These are phyloP conservation scores for Osmoderma eremita DNA, from an alignment of 2,888 invertebrate genomes.

Conservation along the genomic window DNA sequence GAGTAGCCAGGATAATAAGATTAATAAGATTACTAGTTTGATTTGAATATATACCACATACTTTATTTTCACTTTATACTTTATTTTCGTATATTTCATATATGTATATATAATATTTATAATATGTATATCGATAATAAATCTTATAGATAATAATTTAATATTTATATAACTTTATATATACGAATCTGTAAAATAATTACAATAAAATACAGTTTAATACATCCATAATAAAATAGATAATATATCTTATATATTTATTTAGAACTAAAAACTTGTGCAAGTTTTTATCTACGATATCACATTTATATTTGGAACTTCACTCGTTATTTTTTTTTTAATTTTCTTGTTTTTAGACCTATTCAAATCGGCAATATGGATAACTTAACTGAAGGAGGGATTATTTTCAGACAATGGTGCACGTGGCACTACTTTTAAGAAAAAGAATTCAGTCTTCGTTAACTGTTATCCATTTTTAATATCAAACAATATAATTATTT, in stretches of 20 bases:
- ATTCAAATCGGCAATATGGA: slow-evolving; percentile 35
- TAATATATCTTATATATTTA: slow-evolving; percentile 44
- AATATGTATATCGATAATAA: slow-evolving; percentile 43
- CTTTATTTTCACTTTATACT: slow-evolving; percentile 42
- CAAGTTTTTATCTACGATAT: slow-evolving; percentile 60
- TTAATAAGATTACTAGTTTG: background rate
- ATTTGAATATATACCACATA: slow-evolving; percentile 40
- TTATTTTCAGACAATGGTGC: slow-evolving; percentile 19
- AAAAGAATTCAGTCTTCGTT: slow-evolving; percentile 25
- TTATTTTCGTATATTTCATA: slow-evolving; percentile 39
- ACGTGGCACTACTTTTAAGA: slow-evolving; percentile 10
- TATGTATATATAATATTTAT: slow-evolving; percentile 43
- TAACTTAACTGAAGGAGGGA: slow-evolving; percentile 28
- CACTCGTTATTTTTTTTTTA: slow-evolving; percentile 44
- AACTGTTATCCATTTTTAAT: slow-evolving; percentile 28
- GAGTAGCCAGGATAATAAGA: background rate
- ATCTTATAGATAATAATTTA: slow-evolving; percentile 37
- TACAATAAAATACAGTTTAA: slow-evolving; percentile 46
- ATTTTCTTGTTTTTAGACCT: slow-evolving; percentile 18
- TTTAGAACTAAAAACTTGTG: slow-evolving; percentile 58
- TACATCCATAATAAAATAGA: slow-evolving; percentile 48
- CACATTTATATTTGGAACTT: slow-evolving; percentile 57
- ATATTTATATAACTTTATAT: slow-evolving; percentile 34
- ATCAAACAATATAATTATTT: background rate
- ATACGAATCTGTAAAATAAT: slow-evolving; percentile 45